Base-by-base conservation (phyloP, 2,888 invertebrate species). In the Pomacea canaliculata region DNA sequence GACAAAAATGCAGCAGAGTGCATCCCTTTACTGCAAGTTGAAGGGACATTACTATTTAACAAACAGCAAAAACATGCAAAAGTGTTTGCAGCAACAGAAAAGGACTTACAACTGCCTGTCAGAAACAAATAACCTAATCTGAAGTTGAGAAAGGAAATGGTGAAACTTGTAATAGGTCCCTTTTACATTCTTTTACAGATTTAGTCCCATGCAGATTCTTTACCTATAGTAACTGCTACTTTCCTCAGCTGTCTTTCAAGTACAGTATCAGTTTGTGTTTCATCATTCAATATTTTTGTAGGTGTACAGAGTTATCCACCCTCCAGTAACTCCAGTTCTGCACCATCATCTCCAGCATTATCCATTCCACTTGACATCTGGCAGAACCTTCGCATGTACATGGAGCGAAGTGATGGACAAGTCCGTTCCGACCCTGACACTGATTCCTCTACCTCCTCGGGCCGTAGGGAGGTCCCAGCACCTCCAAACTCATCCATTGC, bases 291-390 rank as follows among this genome's bases (percentile, higher is more conserved):
- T 70, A 49, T 79, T 23, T 65, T 78, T 71, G 16, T 71, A 76
- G 79, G 68, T 18, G 67, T 70, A 18, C 77, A 79, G 37, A 79
- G 80, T 59, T 73, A 79, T 27, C 96, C 96, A 10, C 72, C 78
- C 2, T 95, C 96, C 0, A 96, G 96, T 76, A 94, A 95, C 72
- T 93, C 95, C 74, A 96, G 96, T 0, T 91, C 91, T 80, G 91
- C 91, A 79, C 96, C 96, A 0, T 96, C 96, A 0, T 96, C 96
- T 1, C 96, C 96, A 3, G 83, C 82, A 1, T 82, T 83, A 16
- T 81, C 82, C 51, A 82, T 84, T 37, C 84, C 84, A 18, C 86
- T 85, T 8, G 81, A 84, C 0, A 85, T 85, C 72, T 79, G 85
- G 66, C 78, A 84, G 56, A 83, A 83, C 51, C 79, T 85, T n/a